phyloP scores from a whole-genome alignment of 2,797 vertebrate genomes.

The Molossus alvarezi region DNA sequence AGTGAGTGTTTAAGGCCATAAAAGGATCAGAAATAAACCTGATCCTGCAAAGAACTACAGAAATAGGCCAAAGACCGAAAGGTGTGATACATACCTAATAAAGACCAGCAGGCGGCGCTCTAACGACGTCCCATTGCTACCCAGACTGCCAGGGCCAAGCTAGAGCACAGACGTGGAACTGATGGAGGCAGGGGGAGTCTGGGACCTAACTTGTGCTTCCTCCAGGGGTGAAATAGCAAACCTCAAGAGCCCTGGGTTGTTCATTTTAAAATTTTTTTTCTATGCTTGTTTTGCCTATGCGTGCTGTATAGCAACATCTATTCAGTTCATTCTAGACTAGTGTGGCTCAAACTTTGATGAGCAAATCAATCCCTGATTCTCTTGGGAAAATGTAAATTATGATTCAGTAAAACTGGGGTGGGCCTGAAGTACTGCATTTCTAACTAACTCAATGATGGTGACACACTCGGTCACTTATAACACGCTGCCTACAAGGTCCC shows the following conservation, averaged over 20 bases:
- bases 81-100: neutral
- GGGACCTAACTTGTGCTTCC: neutral
- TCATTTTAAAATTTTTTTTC: neutral
- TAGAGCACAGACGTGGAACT: neutral
- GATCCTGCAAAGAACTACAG: neutral
- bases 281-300: neutral
- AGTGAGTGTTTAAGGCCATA: constrained; percentile 13
- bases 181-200: neutral
- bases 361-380: neutral
- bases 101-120: constrained; percentile 69
- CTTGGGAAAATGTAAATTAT: constrained; percentile 6
- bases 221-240: neutral
- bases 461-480: neutral
- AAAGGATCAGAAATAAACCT: neutral
- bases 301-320: neutral
- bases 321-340: neutral
- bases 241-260: neutral
- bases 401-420: neutral
- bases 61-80: neutral
- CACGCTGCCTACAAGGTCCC: neutral
- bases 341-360: neutral
- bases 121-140: neutral
- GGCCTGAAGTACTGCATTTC: constrained; percentile 29
- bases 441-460: neutral
- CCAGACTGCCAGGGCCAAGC: neutral